Evolutionary conservation across 2,888 invertebrate genomes (phyloP), one percentile per base, ranked within the genome.

Genomic region (Epistrophe eligans): DNA sequence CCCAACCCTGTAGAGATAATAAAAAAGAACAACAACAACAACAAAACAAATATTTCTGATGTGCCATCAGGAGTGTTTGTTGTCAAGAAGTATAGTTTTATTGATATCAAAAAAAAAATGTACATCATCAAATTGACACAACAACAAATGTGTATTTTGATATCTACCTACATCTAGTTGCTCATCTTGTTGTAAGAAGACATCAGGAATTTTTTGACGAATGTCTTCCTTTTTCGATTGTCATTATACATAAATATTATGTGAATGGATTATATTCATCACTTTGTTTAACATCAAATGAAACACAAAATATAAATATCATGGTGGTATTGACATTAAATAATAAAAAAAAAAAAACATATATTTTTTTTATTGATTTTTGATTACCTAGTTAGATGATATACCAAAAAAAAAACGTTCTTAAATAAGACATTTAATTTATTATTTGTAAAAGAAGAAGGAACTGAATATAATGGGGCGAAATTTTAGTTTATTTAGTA

Each of bases 1-100:
- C 15, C 43, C 4, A 40, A 43, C 35, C 45, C 17, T n/a, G 24
- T 2, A 24, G 24, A 24, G 24, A 24, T 24, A 24, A 24, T 3
- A n/a, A n/a, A n/a, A n/a, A n/a, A n/a, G n/a, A 24, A 24, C 24
- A 24, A 11, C 19, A 19, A 24, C 13, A 38, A 40, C n/a, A 35
- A 9, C 1, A 60, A 40, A 13, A 60, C 1, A 40, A 24, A 60
- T 73, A 13, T 17, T 19, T 73, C 28, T 52, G 1, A 24, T 55
- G 17, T 4, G n/a, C 40, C 3, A 24, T 58, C n/a, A n/a, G 67
- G n/a, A 67, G 67, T 66, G 80, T 73, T 74, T 74, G 80, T 80
- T 83, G 79, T 79, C 73, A 83, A 73, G n/a, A n/a, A n/a, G n/a
- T n/a, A n/a, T n/a, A n/a, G 79, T 79, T 83, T 83, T 83, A 83